Evolutionary conservation across 1,140 invertebrate species (phyloP).

Genomic region (Dendroctonus ponderosae): DNA sequence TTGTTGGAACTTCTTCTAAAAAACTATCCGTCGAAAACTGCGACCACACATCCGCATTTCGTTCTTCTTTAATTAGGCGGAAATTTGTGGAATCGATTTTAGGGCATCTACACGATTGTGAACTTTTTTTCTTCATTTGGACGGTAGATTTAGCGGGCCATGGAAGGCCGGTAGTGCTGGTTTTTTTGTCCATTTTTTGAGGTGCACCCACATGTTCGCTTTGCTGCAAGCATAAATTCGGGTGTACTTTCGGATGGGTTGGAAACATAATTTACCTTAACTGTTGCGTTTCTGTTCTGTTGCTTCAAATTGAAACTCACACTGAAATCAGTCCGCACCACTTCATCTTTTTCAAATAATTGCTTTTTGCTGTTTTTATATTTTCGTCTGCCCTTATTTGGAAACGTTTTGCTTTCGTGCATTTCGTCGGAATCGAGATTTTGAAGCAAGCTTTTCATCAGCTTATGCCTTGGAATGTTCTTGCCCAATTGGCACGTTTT

Average conservation of each 20-base stretch:
- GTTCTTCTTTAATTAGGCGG: not conserved
- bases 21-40: constrained; percentile 7
- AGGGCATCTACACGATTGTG: not conserved
- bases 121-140: not conserved
- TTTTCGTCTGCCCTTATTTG: constrained; percentile 9
- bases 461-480: constrained; percentile 34
- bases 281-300: too few species aligned
- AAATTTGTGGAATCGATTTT: constrained; percentile 1
- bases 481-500: constrained; percentile 25
- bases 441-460: constrained; percentile 35
- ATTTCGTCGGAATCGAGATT: constrained; percentile 24
- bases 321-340: not conserved
- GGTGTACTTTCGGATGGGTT: too few species aligned
- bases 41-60: not conserved
- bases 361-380: constrained; percentile 8
- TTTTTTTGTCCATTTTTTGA: constrained; percentile 19
- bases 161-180: constrained; percentile 23
- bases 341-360: constrained; percentile 17
- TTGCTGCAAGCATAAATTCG: too few species aligned
- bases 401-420: not conserved
- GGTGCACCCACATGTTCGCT: not conserved
- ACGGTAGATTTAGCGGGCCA: constrained; percentile 20
- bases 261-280: too few species aligned
- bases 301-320: too few species aligned
- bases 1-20: constrained; percentile 11